phyloP scores from a whole-genome alignment of 2,797 vertebrate genomes.

The Argentina silus region DNA sequence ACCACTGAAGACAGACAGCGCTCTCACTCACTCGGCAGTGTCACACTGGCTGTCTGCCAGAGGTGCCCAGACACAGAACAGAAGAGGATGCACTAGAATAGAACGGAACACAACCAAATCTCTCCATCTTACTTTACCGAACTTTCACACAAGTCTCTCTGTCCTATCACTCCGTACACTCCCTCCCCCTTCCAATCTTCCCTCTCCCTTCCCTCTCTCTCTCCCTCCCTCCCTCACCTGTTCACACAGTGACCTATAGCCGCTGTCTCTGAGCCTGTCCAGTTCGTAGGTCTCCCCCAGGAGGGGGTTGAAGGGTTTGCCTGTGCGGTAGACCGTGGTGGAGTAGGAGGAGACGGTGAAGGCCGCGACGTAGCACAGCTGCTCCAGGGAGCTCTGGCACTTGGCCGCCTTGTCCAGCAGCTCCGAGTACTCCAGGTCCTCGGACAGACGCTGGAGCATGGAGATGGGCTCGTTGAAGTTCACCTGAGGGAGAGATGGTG shows the following conservation, averaged over 20 bases:
- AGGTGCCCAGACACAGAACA: neutral
- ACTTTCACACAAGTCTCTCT: too few species aligned
- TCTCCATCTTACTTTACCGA: too few species aligned
- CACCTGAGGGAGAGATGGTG: constrained; percentile 73
- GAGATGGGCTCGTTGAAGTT: constrained; percentile 97
- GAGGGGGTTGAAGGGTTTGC: constrained; percentile 96
- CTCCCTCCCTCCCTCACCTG: constrained; percentile 79
- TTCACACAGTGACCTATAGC: constrained; percentile 94
- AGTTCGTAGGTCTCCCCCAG: constrained; percentile 95
- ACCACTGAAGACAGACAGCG: neutral
- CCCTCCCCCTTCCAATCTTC: neutral
- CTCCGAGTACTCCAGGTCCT: constrained; percentile 94
- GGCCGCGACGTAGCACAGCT: constrained; percentile 93
- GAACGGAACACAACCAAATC: too few species aligned
- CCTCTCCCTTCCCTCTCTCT: too few species aligned
- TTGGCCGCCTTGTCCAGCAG: constrained; percentile 89
- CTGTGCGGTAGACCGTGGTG: constrained; percentile 93
- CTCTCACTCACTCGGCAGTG: neutral
- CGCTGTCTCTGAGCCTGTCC: constrained; percentile 87
- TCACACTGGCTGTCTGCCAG: neutral
- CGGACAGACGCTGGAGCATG: constrained; percentile 94
- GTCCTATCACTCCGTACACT: too few species aligned
- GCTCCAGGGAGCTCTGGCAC: constrained; percentile 89
- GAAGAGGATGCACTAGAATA: too few species aligned
- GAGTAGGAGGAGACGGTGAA: constrained; percentile 97